These are phyloP conservation scores for Phyto melanocephala DNA, from an alignment of 2,888 invertebrate genomes.

Conservation along the genomic window DNA sequence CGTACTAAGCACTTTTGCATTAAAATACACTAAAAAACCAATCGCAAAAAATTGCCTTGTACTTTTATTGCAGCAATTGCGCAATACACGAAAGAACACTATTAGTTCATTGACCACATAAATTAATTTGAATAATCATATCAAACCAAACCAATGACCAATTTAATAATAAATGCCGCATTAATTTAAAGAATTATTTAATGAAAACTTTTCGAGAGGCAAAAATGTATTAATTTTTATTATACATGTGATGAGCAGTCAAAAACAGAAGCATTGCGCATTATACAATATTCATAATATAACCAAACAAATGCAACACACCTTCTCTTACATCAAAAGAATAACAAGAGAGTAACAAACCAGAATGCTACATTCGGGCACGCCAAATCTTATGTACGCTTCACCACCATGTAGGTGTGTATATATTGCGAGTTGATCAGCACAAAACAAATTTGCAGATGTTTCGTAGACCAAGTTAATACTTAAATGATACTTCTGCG, in stretches of 20 bases:
- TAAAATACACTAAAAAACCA: too few relatives aligned
- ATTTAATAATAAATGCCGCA: slow-evolving; percentile 5
- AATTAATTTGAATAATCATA: slow-evolving; percentile 11
- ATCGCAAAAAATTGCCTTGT: too few relatives aligned
- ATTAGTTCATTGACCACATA: slow-evolving; percentile 6
- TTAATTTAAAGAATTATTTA: slow-evolving; percentile 42
- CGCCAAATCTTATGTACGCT: too few relatives aligned
- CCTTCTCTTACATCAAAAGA: slow-evolving; percentile 4
- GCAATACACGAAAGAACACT: background rate
- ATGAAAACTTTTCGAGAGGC: slow-evolving; percentile 29
- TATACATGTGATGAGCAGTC: slow-evolving; percentile 63
- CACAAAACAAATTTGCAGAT: too few relatives aligned
- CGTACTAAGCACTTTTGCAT: too few relatives aligned
- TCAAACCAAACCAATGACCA: background rate
- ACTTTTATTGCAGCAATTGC: background rate
- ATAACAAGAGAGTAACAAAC: too few relatives aligned
- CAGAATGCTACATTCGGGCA: too few relatives aligned
- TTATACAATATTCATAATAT: slow-evolving; percentile 1
- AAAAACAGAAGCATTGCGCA: slow-evolving; percentile 64
- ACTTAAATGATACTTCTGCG: too few relatives aligned
- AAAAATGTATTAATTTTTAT: slow-evolving; percentile 33
- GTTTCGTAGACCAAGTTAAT: too few relatives aligned
- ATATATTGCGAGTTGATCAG: too few relatives aligned
- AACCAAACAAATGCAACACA: slow-evolving; percentile 39
- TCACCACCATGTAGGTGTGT: too few relatives aligned